Base-by-base conservation (phyloP, 2,888 invertebrate species). In the Hemicrepidius hirtus region DNA sequence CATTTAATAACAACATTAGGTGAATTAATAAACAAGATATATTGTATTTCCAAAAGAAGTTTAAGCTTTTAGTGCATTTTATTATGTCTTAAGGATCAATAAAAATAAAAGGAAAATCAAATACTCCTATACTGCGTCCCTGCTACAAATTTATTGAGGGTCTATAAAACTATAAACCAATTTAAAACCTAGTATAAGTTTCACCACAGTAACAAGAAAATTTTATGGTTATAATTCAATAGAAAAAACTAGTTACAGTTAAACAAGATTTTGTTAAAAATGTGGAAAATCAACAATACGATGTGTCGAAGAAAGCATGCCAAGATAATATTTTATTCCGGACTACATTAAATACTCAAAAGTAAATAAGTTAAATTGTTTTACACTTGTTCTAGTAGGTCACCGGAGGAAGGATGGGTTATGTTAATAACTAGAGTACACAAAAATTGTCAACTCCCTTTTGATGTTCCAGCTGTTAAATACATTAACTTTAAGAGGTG, bases 351-450 rank as follows among this genome's bases (percentile, higher is more conserved):
- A 67, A 24, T 49, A 49, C 32, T 71, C 66, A 66, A 73, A 73
- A 75, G 75, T 76, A 76, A 76, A 78, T 75, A 73, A 76, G 59
- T 72, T 71, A 66, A 62, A 71, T 74, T 68, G 67, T 63, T 71
- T 76, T 74, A 77, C 77, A 79, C 75, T 77, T 76, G 74, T 76
- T 77, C 75, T 74, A 80, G 80, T 80, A 78, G 81, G 81, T 80
- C 81, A 81, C 53, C 66, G 62, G 50, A 67, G 60, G 67, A 76
- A 80, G 80, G 79, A 78, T 79, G 78, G 81, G 80, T 80, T 75
- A 75, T 73, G 72, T 73, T 73, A 73, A 73, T 62, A 73, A 68
- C 44, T 73, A 73, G 44, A 68, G 59, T 73, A 73, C 72, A 68
- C 63, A 72, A 66, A 50, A 37, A 67, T 40, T 60, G 67, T 57